Base-by-base conservation (phyloP, 1,140 invertebrate species). In the Tetramorium simillimum region DNA sequence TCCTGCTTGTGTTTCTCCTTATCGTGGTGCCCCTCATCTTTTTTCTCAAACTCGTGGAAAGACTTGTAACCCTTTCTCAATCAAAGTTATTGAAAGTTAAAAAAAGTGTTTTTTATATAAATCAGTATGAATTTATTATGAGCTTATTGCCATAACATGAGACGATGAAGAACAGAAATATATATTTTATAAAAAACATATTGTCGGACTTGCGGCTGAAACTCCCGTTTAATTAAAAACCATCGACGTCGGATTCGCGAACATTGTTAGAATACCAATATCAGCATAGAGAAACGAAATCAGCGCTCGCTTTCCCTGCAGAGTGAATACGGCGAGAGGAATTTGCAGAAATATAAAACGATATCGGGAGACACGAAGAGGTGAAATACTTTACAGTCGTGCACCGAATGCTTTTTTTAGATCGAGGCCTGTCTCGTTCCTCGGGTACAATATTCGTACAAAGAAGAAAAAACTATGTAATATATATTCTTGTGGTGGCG, bases 41-140 rank as follows among this genome's bases (percentile, higher is more conserved):
- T 92, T 63, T 94, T 93, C 40, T 95, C 94, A 77, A 86, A 93
- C 86, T 95, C 93, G 86, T 95, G 92, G 75, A 93, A 90, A 10
- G 89, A 89, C 69, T 95, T 93, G 84, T 95, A 95, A 21, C 93
- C 92, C 94, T 95, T n/a, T 72, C 46, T 37, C 18, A 21, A 84
- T 70, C 1, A 28, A 72, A 37, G 14, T 75, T 16, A 73, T 33
- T 37, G 9, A 16, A 24, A 24, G 16, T 62, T 77, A 14, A 4
- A 28, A 28, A 49, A 5, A 51, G 2, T 3, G 0, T 33, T 33
- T 37, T 21, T 5, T 16, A 56, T 18, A 56, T 56, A 56, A 69
- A 69, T 12, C 12, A 46, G 3, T 21, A 49, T 4, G 3, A 4
- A 33, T 33, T 49, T 28, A 40, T 40, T 43, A 43, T 5, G n/a